phyloP scores from a whole-genome alignment of 1,140 invertebrate genomes.

The Laupala kohalensis region DNA sequence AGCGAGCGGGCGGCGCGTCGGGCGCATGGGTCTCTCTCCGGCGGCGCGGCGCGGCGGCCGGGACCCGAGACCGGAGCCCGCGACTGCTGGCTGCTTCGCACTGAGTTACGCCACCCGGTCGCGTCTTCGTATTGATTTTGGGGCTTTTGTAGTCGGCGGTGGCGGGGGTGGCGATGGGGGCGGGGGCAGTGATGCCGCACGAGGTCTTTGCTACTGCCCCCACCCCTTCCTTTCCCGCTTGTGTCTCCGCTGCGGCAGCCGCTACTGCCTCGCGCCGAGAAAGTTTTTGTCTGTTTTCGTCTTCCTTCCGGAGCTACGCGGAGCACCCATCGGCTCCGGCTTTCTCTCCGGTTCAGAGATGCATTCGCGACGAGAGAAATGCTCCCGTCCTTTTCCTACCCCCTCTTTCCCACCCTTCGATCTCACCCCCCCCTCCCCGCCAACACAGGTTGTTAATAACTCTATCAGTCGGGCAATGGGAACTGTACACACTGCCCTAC shows the following conservation, averaged over 20 bases:
- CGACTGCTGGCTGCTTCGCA: neutral
- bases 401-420: neutral
- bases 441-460: neutral
- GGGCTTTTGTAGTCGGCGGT: neutral
- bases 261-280: neutral
- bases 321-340: neutral
- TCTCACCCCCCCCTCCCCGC: neutral
- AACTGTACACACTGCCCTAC: neutral
- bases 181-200: no score
- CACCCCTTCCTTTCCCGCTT: no score
- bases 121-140: neutral
- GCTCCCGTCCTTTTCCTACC: no score
- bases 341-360: neutral
- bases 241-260: neutral
- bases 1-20: no score
- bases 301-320: neutral
- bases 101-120: neutral
- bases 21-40: no score
- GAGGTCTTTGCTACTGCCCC: no score
- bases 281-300: neutral
- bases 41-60: no score
- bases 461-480: neutral
- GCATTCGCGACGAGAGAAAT: no score
- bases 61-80: no score
- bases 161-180: no score